Evolutionary conservation across 2,113 vertebrate species (phyloP), one percentile per base, ranked within the genome.

Genomic region (Psilopsiagon aymara): DNA sequence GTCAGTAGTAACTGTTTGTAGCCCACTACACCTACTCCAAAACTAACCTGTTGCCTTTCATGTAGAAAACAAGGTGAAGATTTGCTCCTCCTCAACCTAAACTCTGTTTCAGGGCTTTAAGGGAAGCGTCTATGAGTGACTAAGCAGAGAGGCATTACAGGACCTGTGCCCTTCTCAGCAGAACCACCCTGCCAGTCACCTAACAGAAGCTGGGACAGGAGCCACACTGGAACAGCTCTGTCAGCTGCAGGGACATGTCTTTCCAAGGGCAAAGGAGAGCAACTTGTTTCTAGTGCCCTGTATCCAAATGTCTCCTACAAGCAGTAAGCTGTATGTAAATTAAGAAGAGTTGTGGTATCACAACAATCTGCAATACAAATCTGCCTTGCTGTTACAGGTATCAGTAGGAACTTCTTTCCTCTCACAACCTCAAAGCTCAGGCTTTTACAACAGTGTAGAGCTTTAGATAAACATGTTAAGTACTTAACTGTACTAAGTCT

Each of bases 161-260:
- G 57, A 20, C 17, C 55, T 55, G 15, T 11, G 18, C 12, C 16
- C 44, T 15, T 24, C 41, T 46, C 44, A 82, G 68, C 29, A 43
- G 71, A 70, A 55, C 46, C 70, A 49, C 19, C 1, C 39, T 47
- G 39, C 8, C 51, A 41, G 43, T 13, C n/a, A 74, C 8, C 28
- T 51, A 46, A 62, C 0, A 2, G 46, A 23, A 76, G 46, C 35
- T 24, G 68, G 75, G 73, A 83, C 3, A 7, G 51, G 68, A 74
- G 51, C 21, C 46, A n/a, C 63, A 25, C 68, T 31, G 47, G 57
- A 73, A 71, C 0, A 0, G 43, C 60, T 49, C 23, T 1, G 1
- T 12, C 71, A 76, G 74, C 73, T 89, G 67, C 63, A 68, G 17
- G 31, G 31, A 74, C 10, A 35, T 35, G 44, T 27, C 64, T 28